These are phyloP conservation scores for Parazoanthus swiftii DNA, from an alignment of 92 coral and sea anemone species.

Conservation along the genomic window DNA sequence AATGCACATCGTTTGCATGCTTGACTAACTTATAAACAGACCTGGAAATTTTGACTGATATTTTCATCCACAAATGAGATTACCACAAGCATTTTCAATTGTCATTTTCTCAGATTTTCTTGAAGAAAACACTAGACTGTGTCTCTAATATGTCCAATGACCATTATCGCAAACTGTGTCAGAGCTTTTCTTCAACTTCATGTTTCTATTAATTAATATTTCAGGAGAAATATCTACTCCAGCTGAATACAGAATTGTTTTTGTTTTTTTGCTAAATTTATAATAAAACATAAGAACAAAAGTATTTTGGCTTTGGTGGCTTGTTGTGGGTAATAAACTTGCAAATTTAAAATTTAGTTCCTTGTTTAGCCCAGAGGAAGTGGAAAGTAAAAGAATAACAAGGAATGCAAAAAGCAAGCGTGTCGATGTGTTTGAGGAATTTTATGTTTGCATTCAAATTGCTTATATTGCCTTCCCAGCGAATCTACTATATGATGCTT, in stretches of 20 bases:
- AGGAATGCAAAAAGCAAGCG: background rate
- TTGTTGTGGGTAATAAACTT: background rate
- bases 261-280: background rate
- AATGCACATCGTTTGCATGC: background rate
- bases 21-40: background rate
- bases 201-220: slow-evolving; percentile 13
- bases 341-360: background rate
- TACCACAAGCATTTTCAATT: no score
- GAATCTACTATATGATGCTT: slow-evolving; percentile 19
- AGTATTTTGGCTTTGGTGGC: slow-evolving; percentile 11
- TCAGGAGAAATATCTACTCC: slow-evolving; percentile 2
- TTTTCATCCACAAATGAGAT: background rate
- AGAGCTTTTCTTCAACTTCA: background rate
- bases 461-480: slow-evolving; percentile 37
- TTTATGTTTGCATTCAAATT: slow-evolving; percentile 15
- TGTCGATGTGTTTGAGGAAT: background rate
- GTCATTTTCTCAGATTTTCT: background rate
- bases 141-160: background rate
- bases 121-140: background rate
- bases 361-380: background rate
- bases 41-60: background rate
- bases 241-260: background rate
- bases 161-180: background rate
- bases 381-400: background rate
- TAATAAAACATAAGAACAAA: background rate